Base-by-base conservation (phyloP, 2,888 invertebrate species). In the Drosophila rubida region DNA sequence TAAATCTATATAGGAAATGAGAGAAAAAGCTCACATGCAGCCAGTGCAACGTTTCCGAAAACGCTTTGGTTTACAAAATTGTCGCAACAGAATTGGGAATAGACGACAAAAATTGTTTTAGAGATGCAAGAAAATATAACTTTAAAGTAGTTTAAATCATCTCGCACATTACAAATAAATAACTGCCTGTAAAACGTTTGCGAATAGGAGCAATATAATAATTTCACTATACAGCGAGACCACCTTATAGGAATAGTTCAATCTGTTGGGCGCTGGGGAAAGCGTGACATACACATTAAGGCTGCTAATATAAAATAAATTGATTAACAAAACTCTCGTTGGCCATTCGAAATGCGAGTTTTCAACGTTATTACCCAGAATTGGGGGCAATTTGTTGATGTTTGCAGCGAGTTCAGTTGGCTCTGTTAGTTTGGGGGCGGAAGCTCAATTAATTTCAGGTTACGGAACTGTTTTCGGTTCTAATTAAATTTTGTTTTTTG, bases 401-500 rank as follows among this genome's bases (percentile, higher is more conserved):
- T 30, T 39, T 14, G 14, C n/a, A n/a, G 9, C 9, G 27, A 9
- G 27, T 27, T 27, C 14, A 39, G n/a, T 42, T 16, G 27, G 14
- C 4, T 49, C 30, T 32, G 4, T 8, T n/a, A 19, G 11, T 9
- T 8, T 14, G 14, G n/a, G n/a, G 13, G n/a, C 37, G 46, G 48
- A 58, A 53, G 42, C 53, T 37, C 44, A 50, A 50, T 50, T 59
- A 37, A 30, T 46, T 63, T 23, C 8, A 32, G 23, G 8, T n/a
- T 39, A n/a, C 44, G 7, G 27, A 42, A 44, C 67, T 45, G 60
- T 68, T 73, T 71, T 57, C 19, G 32, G 23, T 73, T 66, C 49
- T 63, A 75, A 75, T 78, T 75, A 53, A 53, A 45, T 27, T 49
- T 23, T 25, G 25, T 35, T 51, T 42, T 22, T 57, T 16, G 45